Evolutionary conservation across 2,888 invertebrate genomes (phyloP).

Genomic region (Thysanoteuthis rhombus): DNA sequence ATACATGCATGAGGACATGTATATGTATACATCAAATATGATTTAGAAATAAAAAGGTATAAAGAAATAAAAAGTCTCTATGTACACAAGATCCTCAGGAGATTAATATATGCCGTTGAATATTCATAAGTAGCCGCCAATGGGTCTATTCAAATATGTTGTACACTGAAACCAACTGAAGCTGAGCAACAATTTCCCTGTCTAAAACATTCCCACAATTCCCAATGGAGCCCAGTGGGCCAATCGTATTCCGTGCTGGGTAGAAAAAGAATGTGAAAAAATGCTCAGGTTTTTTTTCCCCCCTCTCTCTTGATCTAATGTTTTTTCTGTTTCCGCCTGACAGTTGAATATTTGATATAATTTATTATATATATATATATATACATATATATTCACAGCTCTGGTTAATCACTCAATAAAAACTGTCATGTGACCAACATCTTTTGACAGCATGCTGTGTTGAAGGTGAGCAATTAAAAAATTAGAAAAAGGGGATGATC

Average conservation of each 20-base stretch:
- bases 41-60: background rate
- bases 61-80: background rate
- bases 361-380: too few relatives aligned
- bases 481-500: too few relatives aligned
- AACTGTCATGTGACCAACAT: too few relatives aligned
- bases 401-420: too few relatives aligned
- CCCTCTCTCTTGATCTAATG: background rate
- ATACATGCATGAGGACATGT: background rate
- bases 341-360: background rate
- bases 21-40: background rate
- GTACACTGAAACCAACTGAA: background rate
- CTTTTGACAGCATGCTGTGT: too few relatives aligned
- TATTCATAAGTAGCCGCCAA: background rate
- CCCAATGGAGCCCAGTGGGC: background rate
- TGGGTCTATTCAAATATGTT: background rate
- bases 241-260: background rate
- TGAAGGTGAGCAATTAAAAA: too few relatives aligned
- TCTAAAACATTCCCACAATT: background rate
- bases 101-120: background rate
- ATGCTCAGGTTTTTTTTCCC: background rate
- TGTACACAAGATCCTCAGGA: background rate
- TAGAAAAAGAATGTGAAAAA: background rate
- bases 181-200: background rate
- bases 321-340: background rate
- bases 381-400: too few relatives aligned